Evolutionary conservation across 35 echinoderm and acorn worm genomes (phyloP).

Genomic region (Nesometra sesokonis): DNA sequence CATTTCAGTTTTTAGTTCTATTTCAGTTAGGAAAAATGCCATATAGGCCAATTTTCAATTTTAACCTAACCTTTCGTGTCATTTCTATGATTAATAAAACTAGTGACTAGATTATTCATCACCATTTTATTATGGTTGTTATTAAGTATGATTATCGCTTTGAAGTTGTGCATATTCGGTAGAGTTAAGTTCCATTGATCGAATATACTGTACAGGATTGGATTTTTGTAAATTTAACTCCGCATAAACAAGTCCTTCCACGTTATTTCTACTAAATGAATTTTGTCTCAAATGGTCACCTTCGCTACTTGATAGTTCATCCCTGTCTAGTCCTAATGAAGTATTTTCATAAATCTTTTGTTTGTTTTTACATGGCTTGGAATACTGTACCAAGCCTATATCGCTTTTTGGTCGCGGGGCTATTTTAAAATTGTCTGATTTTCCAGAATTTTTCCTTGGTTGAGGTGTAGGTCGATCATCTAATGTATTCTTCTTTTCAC

Average conservation of each 20-base stretch:
- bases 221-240: not conserved
- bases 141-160: not conserved
- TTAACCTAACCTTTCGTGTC: no score
- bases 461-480: not conserved
- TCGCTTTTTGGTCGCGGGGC: not conserved
- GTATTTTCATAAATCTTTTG: not conserved
- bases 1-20: no score
- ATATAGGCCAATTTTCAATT: no score
- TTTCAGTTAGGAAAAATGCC: no score
- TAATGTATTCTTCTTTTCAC: not conserved
- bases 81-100: no score
- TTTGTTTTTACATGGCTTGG: not conserved
- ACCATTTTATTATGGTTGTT: no score
- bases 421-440: not conserved
- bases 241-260: not conserved
- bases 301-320: not conserved
- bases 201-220: not conserved
- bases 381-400: not conserved
- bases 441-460: not conserved
- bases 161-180: not conserved
- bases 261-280: not conserved
- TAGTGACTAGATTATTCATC: no score
- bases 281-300: not conserved
- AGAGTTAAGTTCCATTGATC: not conserved
- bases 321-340: not conserved